phyloP scores from a whole-genome alignment of 2,888 invertebrate genomes.

The Lasioglossum pauxillum region DNA sequence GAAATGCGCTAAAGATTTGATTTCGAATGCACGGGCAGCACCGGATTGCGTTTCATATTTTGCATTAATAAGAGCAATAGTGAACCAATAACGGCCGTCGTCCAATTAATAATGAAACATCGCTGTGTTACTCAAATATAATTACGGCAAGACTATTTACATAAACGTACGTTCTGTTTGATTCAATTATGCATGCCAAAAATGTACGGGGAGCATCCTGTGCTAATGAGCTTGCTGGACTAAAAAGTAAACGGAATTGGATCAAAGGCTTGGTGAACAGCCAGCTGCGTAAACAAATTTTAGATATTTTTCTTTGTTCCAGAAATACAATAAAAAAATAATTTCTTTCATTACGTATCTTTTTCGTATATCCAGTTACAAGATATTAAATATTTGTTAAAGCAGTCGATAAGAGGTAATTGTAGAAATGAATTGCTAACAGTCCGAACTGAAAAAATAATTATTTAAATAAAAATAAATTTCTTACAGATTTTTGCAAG shows the following conservation, averaged over 20 bases:
- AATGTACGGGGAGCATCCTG: not conserved
- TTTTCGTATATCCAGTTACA: too few species aligned
- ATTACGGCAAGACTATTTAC: not conserved
- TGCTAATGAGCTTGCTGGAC: not conserved
- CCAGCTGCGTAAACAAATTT: too few species aligned
- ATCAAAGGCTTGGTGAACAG: too few species aligned
- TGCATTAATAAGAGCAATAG: conserved; percentile 3
- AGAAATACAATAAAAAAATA: too few species aligned
- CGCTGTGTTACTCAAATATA: not conserved
- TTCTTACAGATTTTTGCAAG: too few species aligned
- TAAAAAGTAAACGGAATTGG: not conserved
- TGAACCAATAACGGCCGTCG: not conserved
- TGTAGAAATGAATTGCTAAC: not conserved
- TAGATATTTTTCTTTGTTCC: too few species aligned
- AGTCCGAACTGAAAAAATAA: not conserved
- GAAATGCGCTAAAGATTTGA: conserved; percentile 59
- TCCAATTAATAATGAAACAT: not conserved
- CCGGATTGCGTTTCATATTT: conserved; percentile 18
- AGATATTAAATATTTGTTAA: not conserved
- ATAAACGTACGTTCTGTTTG: not conserved
- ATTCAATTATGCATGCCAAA: not conserved
- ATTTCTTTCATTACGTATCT: too few species aligned
- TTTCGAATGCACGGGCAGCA: conserved; percentile 29
- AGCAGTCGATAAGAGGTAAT: not conserved
- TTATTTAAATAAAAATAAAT: too few species aligned